Percentiles rank a stretch among this genome's conserved stretches.
Evolutionary conservation across 2,888 invertebrate genomes (phyloP).

Genomic region (Stenoptilia bipunctidactyla): DNA sequence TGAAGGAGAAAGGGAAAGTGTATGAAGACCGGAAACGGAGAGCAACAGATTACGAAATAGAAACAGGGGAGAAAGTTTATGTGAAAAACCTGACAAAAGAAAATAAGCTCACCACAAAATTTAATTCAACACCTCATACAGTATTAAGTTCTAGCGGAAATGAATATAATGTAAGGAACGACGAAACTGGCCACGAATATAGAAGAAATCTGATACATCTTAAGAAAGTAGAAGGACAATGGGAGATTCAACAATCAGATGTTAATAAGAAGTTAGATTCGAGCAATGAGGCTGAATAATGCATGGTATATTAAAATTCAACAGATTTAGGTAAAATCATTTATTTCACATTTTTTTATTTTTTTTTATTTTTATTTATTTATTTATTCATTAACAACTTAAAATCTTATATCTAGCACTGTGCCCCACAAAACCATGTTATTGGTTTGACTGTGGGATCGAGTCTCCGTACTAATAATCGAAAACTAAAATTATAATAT

Average conservation of each 20-base stretch:
- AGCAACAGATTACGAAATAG: neutral
- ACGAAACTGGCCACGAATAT: conserved; percentile 3
- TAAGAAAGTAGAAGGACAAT: conserved; percentile 5
- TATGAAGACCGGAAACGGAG: conserved; percentile 6
- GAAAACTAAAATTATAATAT: no score
- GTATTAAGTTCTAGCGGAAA: neutral
- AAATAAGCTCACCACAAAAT: conserved; percentile 1
- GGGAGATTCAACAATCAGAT: conserved; percentile 1
- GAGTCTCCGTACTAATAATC: no score
- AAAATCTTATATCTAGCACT: no score
- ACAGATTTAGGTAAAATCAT: no score
- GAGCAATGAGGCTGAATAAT: no score
- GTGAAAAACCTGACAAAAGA: conserved; percentile 4
- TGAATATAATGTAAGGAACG: conserved; percentile 1
- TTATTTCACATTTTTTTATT: no score
- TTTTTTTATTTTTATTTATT: no score
- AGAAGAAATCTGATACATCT: conserved; percentile 5
- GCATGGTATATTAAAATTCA: no score
- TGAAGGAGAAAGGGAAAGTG: conserved; percentile 14
- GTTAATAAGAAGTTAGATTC: no score
- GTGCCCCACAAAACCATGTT: no score
- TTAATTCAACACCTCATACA: conserved; percentile 3
- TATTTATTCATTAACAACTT: no score
- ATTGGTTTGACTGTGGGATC: no score
- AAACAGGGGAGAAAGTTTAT: conserved; percentile 7